A percentile compares a stretch with the other conserved stretches of the same genome.
phyloP scores from a whole-genome alignment of 2,113 vertebrate genomes.

The Macrotus californicus region DNA sequence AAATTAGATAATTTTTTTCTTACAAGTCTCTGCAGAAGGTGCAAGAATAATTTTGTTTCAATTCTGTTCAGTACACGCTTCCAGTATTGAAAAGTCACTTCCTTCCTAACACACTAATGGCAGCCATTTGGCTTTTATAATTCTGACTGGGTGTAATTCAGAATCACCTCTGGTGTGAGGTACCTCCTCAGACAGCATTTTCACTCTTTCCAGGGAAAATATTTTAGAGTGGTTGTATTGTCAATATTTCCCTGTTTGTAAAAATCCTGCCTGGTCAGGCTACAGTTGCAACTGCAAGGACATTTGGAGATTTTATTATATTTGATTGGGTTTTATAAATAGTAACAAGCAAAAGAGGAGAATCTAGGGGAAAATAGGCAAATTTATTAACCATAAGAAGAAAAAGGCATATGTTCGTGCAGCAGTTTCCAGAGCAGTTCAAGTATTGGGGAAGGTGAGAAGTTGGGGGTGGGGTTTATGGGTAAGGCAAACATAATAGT shows the following conservation, averaged over 20 bases:
- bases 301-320: background rate
- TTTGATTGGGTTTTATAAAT: background rate
- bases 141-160: background rate
- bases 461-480: too few species aligned
- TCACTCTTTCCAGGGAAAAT: slow-evolving; percentile 29
- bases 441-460: background rate
- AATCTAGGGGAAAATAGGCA: background rate
- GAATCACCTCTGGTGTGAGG: background rate
- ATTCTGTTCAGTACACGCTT: background rate
- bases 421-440: background rate
- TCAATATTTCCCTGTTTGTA: background rate
- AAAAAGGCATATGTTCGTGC: background rate
- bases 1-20: background rate
- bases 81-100: background rate
- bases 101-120: background rate
- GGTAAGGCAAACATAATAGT: background rate
- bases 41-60: background rate
- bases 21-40: background rate
- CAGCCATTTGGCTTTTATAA: background rate
- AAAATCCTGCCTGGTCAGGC: background rate
- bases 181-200: slow-evolving; percentile 1
- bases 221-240: background rate
- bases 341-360: background rate
- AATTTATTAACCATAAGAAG: background rate
- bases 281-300: background rate